These are phyloP conservation scores for Emydocephalus ijimae DNA, from an alignment of 2,113 vertebrate species.

Conservation along the genomic window DNA sequence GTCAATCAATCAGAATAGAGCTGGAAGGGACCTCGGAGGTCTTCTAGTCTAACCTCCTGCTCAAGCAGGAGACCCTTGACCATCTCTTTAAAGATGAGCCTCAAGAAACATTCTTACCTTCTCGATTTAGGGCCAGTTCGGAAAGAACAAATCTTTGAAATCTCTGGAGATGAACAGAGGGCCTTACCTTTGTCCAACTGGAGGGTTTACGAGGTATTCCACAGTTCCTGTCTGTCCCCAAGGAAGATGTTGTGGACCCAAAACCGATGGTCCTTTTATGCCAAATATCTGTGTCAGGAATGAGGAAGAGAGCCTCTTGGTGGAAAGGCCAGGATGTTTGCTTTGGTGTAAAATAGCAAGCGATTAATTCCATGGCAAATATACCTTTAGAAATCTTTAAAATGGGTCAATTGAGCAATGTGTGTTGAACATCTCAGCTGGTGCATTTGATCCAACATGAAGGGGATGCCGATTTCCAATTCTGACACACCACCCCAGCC, in stretches of 20 bases:
- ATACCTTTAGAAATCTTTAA: constrained; percentile 51
- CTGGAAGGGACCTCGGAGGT: no score
- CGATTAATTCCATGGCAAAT: constrained; percentile 51
- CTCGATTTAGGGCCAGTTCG: neutral
- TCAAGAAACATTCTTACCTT: neutral
- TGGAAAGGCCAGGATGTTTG: constrained; percentile 20
- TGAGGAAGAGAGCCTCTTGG: neutral
- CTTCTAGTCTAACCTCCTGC: no score
- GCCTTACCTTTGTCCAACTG: constrained; percentile 37
- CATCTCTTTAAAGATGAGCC: neutral
- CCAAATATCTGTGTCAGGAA: constrained; percentile 18
- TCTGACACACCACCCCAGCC: neutral
- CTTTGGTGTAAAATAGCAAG: constrained; percentile 44
- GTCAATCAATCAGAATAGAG: no score
- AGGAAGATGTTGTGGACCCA: neutral
- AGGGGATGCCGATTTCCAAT: neutral
- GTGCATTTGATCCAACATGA: neutral
- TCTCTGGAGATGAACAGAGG: neutral
- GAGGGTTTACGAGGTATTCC: fast-evolving
- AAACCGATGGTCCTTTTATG: constrained; percentile 35
- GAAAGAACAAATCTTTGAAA: neutral
- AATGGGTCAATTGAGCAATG: constrained; percentile 49
- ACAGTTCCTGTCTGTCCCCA: neutral
- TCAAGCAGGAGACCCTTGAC: no score
- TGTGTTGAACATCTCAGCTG: fast-evolving